Evolutionary conservation across 2,797 vertebrate species (phyloP), one percentile per base, ranked within the genome.

Genomic region (Smutsia temminckii): DNA sequence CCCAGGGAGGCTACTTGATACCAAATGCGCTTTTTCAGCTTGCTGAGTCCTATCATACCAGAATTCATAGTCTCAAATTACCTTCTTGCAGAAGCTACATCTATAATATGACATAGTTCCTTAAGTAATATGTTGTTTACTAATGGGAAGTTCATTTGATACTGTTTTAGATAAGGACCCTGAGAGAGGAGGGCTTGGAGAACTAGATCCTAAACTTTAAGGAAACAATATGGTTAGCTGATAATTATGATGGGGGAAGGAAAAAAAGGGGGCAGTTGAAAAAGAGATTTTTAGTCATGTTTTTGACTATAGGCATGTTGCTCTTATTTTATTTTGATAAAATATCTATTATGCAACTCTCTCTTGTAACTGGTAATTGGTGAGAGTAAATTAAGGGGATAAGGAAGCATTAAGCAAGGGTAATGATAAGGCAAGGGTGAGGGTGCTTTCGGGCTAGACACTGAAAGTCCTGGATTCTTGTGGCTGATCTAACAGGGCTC

Each of bases 31-130:
- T 53, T 85, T 66, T 63, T 84, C n/a, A 64, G 20, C 32, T 71
- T 92, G 25, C 63, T 49, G 57, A 83, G 63, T 89, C 11, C 51
- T 86, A 75, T 64, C 37, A 79, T 12, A 32, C 14, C n/a, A 66
- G 85, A 94, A n/a, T 79, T 51, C 18, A 79, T 88, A 64, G 34
- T 69, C 34, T 92, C 59, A 72, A 55, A 63, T 91, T 85, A 64
- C 8, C 64, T 77, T 69, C 21, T 46, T 88, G 69, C 68, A 13
- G 63, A 77, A 83, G 40, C 68, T 61, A 61, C 16, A 42, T 37
- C n/a, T 88, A 5, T 93, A 83, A 94, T 81, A 61, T 55, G 77
- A 69, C 18, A 20, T 2, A 21, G 8, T 32, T 63, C 37, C 20
- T 29, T 55, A 13, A 53, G 27, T 5, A 29, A 85, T 63, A 2